Conservation (phyloP, 2,797 vertebrate species). For the Anguilla megastoma region DNA sequence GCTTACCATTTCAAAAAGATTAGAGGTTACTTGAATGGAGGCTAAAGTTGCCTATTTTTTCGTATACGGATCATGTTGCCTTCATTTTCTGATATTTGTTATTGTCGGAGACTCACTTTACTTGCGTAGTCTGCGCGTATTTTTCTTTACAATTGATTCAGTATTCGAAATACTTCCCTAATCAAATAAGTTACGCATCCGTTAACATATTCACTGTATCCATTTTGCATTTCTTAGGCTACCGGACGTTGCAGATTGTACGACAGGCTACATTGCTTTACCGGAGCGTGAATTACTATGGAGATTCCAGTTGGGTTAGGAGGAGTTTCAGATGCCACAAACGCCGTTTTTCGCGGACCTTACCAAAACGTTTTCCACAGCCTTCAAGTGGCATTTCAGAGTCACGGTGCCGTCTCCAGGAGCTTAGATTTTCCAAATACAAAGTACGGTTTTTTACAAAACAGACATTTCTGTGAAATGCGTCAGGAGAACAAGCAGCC, state of each 20-base stretch:
- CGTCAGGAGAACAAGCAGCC: constrained; percentile 61
- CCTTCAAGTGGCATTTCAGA: constrained; percentile 68
- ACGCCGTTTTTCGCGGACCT: constrained; percentile 70
- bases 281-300: constrained; percentile 54
- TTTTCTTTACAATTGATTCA: neutral
- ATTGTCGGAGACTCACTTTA: neutral
- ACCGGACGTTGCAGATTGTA: neutral
- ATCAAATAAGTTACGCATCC: neutral
- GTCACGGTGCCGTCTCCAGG: constrained; percentile 42
- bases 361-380: constrained; percentile 72
- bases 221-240: neutral
- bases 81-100: neutral
- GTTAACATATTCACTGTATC: neutral
- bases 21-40: neutral
- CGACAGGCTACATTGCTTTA: constrained; percentile 17
- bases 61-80: neutral
- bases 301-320: constrained; percentile 76
- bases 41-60: neutral
- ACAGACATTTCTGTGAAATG: constrained; percentile 60
- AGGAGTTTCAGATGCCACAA: constrained; percentile 75
- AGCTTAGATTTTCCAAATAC: constrained; percentile 50
- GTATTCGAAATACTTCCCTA: neutral
- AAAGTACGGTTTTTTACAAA: constrained; percentile 55
- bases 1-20: neutral
- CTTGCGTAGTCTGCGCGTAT: neutral